Percentiles rank a stretch among this genome's conserved stretches.
These are phyloP conservation scores for Eupithecia exiguata DNA, from an alignment of 2,888 invertebrate genomes.

Conservation along the genomic window DNA sequence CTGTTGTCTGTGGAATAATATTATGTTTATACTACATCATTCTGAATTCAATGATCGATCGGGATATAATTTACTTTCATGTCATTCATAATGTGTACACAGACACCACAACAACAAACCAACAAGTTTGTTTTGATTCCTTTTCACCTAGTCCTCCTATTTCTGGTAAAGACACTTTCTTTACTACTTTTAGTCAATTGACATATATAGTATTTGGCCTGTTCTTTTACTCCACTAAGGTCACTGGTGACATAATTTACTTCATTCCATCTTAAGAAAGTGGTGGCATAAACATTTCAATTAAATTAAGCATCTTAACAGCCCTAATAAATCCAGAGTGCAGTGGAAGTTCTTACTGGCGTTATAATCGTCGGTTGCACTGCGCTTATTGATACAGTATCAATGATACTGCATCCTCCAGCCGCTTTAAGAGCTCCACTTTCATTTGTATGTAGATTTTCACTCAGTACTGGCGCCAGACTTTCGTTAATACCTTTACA, in stretches of 20 bases:
- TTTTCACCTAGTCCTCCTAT: background rate
- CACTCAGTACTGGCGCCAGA: conserved; percentile 16
- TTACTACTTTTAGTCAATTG: background rate
- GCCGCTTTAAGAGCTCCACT: conserved; percentile 14
- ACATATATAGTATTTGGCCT: background rate
- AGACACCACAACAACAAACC: no score
- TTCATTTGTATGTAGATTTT: conserved; percentile 22
- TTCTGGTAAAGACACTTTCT: background rate
- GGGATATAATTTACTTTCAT: background rate
- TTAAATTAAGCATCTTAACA: conserved; percentile 1
- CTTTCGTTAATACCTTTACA: background rate
- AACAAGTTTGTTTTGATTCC: background rate
- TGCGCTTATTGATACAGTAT: conserved; percentile 41
- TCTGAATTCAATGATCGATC: background rate
- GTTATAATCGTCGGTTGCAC: conserved; percentile 44
- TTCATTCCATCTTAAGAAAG: no score
- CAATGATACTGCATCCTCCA: conserved; percentile 32
- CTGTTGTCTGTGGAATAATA: background rate
- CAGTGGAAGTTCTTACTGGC: conserved; percentile 44
- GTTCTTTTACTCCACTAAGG: background rate
- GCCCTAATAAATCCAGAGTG: conserved; percentile 37
- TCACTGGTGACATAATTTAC: no score
- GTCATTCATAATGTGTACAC: background rate
- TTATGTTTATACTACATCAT: background rate
- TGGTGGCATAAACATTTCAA: background rate